These are phyloP conservation scores for Altica lythri DNA, from an alignment of 2,888 invertebrate genomes.

Conservation along the genomic window DNA sequence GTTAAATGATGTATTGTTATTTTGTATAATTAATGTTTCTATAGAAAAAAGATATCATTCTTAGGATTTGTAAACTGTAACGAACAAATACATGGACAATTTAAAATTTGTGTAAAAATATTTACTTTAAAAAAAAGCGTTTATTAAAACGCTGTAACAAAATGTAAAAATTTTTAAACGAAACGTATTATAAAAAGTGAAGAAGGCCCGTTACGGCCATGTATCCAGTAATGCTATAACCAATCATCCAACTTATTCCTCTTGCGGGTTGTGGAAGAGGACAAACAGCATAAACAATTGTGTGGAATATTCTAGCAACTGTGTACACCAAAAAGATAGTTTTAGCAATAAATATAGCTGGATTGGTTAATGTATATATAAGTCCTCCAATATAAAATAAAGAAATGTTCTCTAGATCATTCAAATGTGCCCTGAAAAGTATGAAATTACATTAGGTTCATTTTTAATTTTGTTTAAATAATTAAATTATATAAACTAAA, in stretches of 20 bases:
- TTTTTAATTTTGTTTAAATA: constrained; percentile 1
- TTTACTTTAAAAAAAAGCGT: neutral
- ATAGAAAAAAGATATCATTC: no score
- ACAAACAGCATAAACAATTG: constrained; percentile 46
- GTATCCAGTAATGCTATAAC: constrained; percentile 45
- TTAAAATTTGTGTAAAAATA: no score
- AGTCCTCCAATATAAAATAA: constrained; percentile 65
- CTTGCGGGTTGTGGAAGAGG: constrained; percentile 49
- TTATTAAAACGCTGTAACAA: neutral
- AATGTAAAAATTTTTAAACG: neutral
- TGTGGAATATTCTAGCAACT: constrained; percentile 41
- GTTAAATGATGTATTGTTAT: no score
- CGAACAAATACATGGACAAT: no score
- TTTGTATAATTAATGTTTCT: no score
- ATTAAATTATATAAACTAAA: no score
- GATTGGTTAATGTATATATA: constrained; percentile 64
- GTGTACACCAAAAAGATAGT: constrained; percentile 40
- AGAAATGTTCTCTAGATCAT: constrained; percentile 72
- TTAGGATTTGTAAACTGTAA: no score
- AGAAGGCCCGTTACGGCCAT: constrained; percentile 44
- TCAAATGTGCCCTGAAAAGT: constrained; percentile 65
- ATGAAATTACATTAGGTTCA: neutral
- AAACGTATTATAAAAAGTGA: constrained; percentile 24
- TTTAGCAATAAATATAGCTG: constrained; percentile 58
- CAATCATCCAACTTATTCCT: constrained; percentile 42